Conservation (phyloP, 2,113 vertebrate genomes). For the Camelus dromedarius region DNA sequence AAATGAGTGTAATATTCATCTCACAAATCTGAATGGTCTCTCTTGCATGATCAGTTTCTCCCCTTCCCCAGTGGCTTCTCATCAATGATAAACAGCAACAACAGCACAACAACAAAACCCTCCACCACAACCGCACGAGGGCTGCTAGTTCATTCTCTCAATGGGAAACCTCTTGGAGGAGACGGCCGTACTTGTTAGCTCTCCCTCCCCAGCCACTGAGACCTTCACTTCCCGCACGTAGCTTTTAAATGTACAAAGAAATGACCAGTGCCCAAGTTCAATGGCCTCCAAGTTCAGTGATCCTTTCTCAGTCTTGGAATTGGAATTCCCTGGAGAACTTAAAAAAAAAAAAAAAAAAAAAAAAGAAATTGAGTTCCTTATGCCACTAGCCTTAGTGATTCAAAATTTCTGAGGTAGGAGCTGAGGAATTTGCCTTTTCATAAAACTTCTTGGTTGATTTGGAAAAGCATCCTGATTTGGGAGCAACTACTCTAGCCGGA, state of each 20-base stretch:
- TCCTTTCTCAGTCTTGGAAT: not conserved
- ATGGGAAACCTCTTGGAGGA: not conserved
- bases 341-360: not conserved
- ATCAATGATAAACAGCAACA: not conserved
- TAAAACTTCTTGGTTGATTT: not conserved
- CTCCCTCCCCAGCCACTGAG: not conserved
- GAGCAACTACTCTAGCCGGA: not conserved
- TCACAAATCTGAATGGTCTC: not conserved
- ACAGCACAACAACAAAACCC: not conserved
- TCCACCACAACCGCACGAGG: not conserved
- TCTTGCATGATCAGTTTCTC: not conserved
- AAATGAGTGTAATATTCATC: not conserved
- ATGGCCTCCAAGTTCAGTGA: not conserved
- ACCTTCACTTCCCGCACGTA: not conserved
- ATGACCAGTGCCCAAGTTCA: not conserved
- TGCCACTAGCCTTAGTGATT: not conserved
- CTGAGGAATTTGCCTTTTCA: not conserved
- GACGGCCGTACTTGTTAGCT: not conserved
- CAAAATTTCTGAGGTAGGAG: constrained; percentile 6
- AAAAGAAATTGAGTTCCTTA: not conserved
- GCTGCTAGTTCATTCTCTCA: not conserved
- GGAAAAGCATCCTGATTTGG: constrained; percentile 34
- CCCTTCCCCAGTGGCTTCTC: not conserved
- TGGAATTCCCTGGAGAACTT: constrained; percentile 14
- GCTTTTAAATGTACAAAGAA: constrained; percentile 20